Conservation (phyloP, 2,113 vertebrate genomes). For the Thermophis baileyi region DNA sequence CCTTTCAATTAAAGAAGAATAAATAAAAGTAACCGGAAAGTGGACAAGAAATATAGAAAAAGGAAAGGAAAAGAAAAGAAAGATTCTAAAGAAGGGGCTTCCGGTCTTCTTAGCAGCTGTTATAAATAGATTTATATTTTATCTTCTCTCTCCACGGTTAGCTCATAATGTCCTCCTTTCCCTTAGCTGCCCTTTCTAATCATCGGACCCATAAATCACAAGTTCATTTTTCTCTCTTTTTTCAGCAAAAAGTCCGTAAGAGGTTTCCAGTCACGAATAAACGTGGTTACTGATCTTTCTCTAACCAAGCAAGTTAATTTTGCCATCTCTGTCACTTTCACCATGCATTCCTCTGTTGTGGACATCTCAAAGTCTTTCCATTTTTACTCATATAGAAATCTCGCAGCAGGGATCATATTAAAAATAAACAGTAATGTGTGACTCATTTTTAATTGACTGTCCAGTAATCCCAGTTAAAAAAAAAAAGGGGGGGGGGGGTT, state of each 20-base stretch:
- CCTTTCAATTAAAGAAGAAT: neutral
- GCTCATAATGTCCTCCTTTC: neutral
- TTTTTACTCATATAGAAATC: neutral
- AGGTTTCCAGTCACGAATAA: neutral
- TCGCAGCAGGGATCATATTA: neutral
- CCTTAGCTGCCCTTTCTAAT: neutral
- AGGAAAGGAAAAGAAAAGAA: neutral
- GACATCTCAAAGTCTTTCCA: neutral
- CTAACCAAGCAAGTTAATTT: neutral
- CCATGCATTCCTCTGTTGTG: neutral
- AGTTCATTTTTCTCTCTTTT: neutral
- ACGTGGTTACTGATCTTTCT: neutral
- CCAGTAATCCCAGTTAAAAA: neutral
- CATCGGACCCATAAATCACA: neutral
- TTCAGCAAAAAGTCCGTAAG: neutral
- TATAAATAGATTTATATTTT: neutral
- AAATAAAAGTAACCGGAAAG: neutral
- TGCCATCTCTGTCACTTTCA: neutral
- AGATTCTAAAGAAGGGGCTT: neutral
- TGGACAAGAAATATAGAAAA: neutral
- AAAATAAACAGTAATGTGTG: neutral
- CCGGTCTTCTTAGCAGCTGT: neutral
- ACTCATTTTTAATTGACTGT: neutral
- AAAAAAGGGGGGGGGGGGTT: neutral
- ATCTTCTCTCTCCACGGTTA: neutral